Percentiles rank a stretch among this genome's conserved stretches.
Evolutionary conservation across 2,797 vertebrate genomes (phyloP).

Genomic region (Enteromius paludinosus): DNA sequence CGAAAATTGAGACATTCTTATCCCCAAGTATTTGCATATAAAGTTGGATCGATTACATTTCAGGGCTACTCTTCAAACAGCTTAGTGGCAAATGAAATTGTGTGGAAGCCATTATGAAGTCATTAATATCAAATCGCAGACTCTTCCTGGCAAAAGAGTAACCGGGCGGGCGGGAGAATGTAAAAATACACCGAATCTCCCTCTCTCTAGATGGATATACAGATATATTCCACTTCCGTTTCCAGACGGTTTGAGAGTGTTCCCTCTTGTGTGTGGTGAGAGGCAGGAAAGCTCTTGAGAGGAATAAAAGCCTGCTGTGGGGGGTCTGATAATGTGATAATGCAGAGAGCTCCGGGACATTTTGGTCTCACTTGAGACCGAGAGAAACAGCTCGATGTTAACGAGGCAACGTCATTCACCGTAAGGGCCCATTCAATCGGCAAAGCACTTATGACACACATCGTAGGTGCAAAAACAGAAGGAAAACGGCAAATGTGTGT

Average conservation of each 20-base stretch:
- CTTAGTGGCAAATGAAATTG: conserved; percentile 20
- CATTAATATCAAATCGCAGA: conserved; percentile 32
- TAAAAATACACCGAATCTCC: conserved; percentile 40
- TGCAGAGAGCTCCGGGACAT: conserved; percentile 40
- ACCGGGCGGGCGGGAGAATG: conserved; percentile 3
- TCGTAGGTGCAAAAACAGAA: conserved; percentile 14
- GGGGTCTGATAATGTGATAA: conserved; percentile 52
- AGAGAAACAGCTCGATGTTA: conserved; percentile 41
- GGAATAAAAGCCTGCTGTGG: conserved; percentile 45
- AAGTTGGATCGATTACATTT: background rate
- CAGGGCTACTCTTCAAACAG: conserved; percentile 17
- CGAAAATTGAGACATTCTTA: background rate
- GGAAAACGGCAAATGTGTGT: conserved; percentile 6
- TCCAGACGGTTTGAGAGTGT: conserved; percentile 29
- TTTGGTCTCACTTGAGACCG: conserved; percentile 41
- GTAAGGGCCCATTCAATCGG: conserved; percentile 10
- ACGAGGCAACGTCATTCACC: conserved; percentile 23
- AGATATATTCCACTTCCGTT: conserved; percentile 30
- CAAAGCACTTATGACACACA: conserved; percentile 19
- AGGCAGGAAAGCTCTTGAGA: conserved; percentile 46
- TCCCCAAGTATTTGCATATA: background rate
- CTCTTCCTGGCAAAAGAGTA: conserved; percentile 41
- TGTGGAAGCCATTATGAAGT: conserved; percentile 30
- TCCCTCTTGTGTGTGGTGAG: conserved; percentile 44
- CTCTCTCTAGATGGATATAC: conserved; percentile 16